Percentiles rank a stretch among this genome's conserved stretches.
Conservation (phyloP, 2,113 vertebrate species). For the Chloebia gouldiae region DNA sequence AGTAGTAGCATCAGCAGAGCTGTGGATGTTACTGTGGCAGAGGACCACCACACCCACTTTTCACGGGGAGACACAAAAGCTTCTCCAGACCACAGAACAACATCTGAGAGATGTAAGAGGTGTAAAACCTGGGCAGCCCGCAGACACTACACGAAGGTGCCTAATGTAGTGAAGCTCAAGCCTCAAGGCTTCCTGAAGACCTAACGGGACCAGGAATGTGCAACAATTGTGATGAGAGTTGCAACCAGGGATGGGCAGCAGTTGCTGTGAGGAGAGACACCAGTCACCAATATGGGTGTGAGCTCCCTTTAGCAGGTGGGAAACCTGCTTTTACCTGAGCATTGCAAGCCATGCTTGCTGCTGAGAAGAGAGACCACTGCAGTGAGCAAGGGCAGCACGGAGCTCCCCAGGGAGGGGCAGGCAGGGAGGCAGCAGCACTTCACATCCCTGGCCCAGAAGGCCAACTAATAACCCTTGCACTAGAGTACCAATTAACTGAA, state of each 20-base stretch:
- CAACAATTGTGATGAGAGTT: not conserved
- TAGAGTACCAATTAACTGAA: not conserved
- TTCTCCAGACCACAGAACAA: not conserved
- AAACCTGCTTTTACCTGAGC: not conserved
- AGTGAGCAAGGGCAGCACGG: accelerated
- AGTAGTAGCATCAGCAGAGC: not conserved
- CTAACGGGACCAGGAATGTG: not conserved
- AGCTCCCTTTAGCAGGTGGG: not conserved
- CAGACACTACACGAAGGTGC: not conserved
- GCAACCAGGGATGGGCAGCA: not conserved
- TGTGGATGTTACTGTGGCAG: not conserved
- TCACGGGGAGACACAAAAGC: not conserved
- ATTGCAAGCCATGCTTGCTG: not conserved
- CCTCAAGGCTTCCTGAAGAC: not conserved
- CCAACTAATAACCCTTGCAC: not conserved
- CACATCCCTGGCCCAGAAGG: not conserved
- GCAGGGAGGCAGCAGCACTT: not conserved
- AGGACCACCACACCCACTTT: not conserved
- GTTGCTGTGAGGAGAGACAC: not conserved
- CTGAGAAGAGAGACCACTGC: accelerated
- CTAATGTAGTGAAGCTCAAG: not conserved
- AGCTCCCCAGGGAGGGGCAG: not conserved
- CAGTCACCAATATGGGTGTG: accelerated
- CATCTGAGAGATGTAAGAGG: not conserved
- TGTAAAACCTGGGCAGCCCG: not conserved